phyloP scores from a whole-genome alignment of 1,140 invertebrate genomes.

The Vanessa atalanta region DNA sequence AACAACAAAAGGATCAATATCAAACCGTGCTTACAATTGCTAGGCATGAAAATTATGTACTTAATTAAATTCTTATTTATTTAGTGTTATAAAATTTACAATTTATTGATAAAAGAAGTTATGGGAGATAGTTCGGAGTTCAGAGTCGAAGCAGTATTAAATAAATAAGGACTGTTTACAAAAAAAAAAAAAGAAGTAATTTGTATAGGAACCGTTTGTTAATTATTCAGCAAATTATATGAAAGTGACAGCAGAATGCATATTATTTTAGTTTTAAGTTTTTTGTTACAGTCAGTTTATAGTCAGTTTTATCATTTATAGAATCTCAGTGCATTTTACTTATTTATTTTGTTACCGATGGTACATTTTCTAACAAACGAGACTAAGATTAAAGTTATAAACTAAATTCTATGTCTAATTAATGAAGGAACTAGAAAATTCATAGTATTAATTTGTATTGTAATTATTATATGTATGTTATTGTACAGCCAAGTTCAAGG shows the following conservation, averaged over 20 bases:
- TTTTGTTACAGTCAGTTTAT: constrained; percentile 27
- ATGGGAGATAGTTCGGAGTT: too few species aligned
- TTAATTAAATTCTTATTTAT: too few species aligned
- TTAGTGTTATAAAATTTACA: too few species aligned
- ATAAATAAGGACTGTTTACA: not conserved
- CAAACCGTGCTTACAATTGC: too few species aligned
- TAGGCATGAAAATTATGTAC: too few species aligned
- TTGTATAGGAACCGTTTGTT: not conserved
- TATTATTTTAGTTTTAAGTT: constrained; percentile 55
- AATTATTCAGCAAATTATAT: constrained; percentile 10
- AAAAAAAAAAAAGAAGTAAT: not conserved
- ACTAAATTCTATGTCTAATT: not conserved
- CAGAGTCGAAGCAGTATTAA: not conserved
- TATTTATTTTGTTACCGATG: constrained; percentile 40
- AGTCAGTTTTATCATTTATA: constrained; percentile 48
- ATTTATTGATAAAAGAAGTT: too few species aligned
- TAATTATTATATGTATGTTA: too few species aligned
- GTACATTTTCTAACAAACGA: constrained; percentile 27
- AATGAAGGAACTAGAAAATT: not conserved
- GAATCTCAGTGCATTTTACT: constrained; percentile 64
- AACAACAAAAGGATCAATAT: too few species aligned
- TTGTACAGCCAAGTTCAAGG: too few species aligned
- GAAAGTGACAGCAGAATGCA: constrained; percentile 54
- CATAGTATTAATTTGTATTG: too few species aligned
- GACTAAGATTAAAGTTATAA: not conserved